Base-by-base conservation (phyloP, 92 coral and sea anemone species). In the Isaurus tuberculatus region DNA sequence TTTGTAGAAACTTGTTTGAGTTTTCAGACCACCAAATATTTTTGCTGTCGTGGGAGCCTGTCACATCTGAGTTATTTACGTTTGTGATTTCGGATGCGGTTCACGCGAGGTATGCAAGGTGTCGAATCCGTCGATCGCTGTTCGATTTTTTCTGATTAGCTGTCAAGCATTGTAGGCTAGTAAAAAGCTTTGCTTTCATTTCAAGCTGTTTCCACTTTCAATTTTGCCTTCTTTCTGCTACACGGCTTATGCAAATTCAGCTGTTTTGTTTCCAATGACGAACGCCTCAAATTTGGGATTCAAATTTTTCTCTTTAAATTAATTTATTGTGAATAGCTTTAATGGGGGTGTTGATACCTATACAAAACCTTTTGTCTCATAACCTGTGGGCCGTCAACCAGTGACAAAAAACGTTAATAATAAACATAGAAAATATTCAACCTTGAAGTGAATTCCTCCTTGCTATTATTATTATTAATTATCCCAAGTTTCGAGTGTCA, bases 221-320 rank as follows among this genome's bases (percentile, higher is more conserved):
- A 17, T 42, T 72, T 72, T 14, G 60, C 78, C 43, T 40, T 43
- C 78, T 72, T 72, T 72, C 78, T 72, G 78, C 78, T 15, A 44
- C 60, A 72, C 78, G 37, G 29, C 57, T 19, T 72, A 72, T 72
- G 78, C 78, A 44, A 72, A 72, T 72, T 72, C 58, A 9, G 57
- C 36, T 72, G 78, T 42, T 72, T 72, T 69, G 73, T 69, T 14
- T 69, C 15, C 2, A 15, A 69, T 34, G 28, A 43, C 53, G 58
- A 42, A 36, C 58, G 55, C 15, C 19, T 42, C 78, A 72, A 72
- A 72, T 72, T 72, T 42, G 75, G 75, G 53, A 70, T 70, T 70
- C 75, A 70, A 70, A 70, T 55, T 70, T 69, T 72, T 72, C 58
- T 43, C 60, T 72, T 72, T 43, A 11, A 25, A 34, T 72, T 26